Evolutionary conservation across 2,113 vertebrate species (phyloP), one percentile per base, ranked within the genome.

Genomic region (Forbesichthys papilliferus): DNA sequence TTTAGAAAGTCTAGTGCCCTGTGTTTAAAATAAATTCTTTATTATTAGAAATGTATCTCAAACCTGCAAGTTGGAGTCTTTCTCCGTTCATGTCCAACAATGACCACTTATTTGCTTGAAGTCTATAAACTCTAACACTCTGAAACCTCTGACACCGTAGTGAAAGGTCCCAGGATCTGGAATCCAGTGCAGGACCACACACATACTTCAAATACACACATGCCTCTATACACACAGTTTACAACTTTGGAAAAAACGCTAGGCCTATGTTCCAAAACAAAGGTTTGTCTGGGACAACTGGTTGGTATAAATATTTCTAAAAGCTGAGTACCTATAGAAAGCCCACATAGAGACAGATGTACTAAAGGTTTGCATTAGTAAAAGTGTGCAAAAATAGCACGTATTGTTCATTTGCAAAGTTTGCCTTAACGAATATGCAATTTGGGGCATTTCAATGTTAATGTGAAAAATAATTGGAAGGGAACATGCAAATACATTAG

Each of bases 1-100:
- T 87, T 85, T 91, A 92, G 89, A 87, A 77, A 33, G 61, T 2
- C 9, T 9, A n/a, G 66, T 3, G n/a, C 27, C 3, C 18, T 1
- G 5, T 51, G 5, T 77, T 27, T 65, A 12, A 59, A 66, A 58
- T n/a, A 20, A 3, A 14, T 36, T 33, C 36, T n/a, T 42, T 13
- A 4, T 48, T 36, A 68, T 48, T 1, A 12, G 3, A 18, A 48
- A 61, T 61, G 13, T 61, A 11, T 14, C 42, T 20, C 14, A 5
- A 1, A 42, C 5, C 13, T 3, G 3, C 36, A 61, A 51, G 11
- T n/a, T 13, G 5, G 18, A 27, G 18, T 27, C 74, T 13, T 3
- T 57, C 12, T 74, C 42, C 51, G 71, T 75, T 75, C 36, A 49
- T 64, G 66, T 75, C 58, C 49, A 67, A 72, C 57, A 71, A 73